phyloP scores from a whole-genome alignment of 1,140 invertebrate species.

The Drosophila tropicalis region DNA sequence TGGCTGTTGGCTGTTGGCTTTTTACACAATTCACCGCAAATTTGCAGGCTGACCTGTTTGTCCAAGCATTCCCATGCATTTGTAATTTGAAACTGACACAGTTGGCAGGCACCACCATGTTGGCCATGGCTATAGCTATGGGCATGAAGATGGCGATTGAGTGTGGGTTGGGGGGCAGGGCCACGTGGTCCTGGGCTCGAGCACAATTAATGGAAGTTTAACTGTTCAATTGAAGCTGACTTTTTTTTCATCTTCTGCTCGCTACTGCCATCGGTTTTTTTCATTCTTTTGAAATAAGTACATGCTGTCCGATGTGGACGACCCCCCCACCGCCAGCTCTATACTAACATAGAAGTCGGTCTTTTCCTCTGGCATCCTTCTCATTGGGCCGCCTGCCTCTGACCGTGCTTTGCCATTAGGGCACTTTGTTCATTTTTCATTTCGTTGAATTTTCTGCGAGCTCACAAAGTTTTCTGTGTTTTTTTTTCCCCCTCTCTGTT shows the following conservation, averaged over 20 bases:
- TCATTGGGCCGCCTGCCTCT: constrained; percentile 18
- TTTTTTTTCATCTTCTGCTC: constrained; percentile 34
- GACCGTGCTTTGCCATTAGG: constrained; percentile 60
- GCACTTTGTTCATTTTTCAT: constrained; percentile 82
- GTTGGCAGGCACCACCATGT: constrained; percentile 41
- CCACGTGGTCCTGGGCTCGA: constrained; percentile 53
- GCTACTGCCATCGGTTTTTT: constrained; percentile 23
- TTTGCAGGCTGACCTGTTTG: constrained; percentile 75
- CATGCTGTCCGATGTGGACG: constrained; percentile 57
- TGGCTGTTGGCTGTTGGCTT: neutral
- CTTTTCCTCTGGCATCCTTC: neutral
- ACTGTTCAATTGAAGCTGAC: constrained; percentile 80
- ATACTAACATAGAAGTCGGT: neutral
- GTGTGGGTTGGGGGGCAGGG: neutral
- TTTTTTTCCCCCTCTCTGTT: constrained; percentile 29
- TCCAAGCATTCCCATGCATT: constrained; percentile 72
- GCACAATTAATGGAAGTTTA: constrained; percentile 83
- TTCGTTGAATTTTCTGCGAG: constrained; percentile 72
- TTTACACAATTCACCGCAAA: constrained; percentile 58
- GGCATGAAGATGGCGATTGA: constrained; percentile 36
- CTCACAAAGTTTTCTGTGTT: constrained; percentile 64
- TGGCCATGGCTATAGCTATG: constrained; percentile 5
- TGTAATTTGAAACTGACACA: constrained; percentile 79
- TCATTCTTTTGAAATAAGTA: constrained; percentile 62
- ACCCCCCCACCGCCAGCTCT: constrained; percentile 1